A percentile compares a stretch with the other conserved stretches of the same genome.
phyloP scores from a whole-genome alignment of 2,113 vertebrate genomes.

The Procavia capensis region DNA sequence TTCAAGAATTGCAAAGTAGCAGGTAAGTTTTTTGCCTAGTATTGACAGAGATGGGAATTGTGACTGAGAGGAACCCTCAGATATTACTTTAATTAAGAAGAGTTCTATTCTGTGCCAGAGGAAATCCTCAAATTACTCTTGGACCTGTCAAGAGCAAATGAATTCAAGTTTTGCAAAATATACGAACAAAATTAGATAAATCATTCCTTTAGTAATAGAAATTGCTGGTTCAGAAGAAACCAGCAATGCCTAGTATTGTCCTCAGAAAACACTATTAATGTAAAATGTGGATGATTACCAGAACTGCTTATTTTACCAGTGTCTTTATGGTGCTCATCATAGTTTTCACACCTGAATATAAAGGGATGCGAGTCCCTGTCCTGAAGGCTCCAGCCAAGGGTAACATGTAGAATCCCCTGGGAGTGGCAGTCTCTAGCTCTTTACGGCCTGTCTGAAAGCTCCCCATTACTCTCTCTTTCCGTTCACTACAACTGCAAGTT shows the following conservation, averaged over 20 bases:
- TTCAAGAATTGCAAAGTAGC: not conserved
- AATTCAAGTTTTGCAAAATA: conserved; percentile 62
- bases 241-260: not conserved
- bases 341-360: not conserved
- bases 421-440: not conserved
- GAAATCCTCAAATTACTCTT: conserved; percentile 73
- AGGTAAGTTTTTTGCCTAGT: not conserved
- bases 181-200: conserved; percentile 57
- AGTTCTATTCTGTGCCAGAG: conserved; percentile 56
- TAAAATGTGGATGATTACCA: not conserved
- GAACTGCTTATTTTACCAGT: not conserved
- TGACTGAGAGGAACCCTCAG: conserved; percentile 75
- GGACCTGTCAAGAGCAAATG: conserved; percentile 49
- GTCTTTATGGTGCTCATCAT: not conserved
- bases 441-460: conserved; percentile 7
- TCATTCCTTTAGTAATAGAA: conserved; percentile 51
- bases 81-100: conserved; percentile 81
- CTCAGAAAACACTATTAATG: not conserved
- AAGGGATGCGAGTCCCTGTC: not conserved
- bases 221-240: conserved; percentile 51
- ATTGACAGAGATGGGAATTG: conserved; percentile 76
- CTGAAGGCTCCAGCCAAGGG: not conserved
- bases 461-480: not conserved
- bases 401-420: not conserved
- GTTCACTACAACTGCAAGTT: not conserved